phyloP scores from a whole-genome alignment of 2,888 invertebrate genomes.

The Sericinus montela region DNA sequence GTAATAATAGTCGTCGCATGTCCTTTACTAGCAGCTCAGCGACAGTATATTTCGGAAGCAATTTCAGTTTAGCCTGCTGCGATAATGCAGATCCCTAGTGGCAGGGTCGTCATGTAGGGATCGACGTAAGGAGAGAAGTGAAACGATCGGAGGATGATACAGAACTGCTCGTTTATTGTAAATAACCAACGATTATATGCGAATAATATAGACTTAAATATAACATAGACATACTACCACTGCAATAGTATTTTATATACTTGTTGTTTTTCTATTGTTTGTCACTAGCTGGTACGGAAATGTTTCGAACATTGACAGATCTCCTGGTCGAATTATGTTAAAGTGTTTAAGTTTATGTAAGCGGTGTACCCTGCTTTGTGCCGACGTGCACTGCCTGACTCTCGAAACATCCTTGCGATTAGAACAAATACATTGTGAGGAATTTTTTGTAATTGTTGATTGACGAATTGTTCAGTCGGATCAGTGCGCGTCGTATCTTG shows the following conservation, averaged over 20 bases:
- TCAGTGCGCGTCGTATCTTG: constrained; percentile 33
- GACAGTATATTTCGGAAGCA: too few relatives aligned
- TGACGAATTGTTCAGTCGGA: neutral
- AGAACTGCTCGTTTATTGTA: too few relatives aligned
- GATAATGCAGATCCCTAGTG: too few relatives aligned
- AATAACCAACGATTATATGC: too few relatives aligned
- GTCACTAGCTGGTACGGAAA: constrained; percentile 52
- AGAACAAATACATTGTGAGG: neutral
- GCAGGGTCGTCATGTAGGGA: too few relatives aligned
- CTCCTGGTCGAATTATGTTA: constrained; percentile 53
- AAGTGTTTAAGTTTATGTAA: constrained; percentile 27
- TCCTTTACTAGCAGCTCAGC: too few relatives aligned
- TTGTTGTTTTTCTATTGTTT: constrained; percentile 66
- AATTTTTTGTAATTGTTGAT: neutral
- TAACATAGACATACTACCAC: too few relatives aligned
- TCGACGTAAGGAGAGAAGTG: too few relatives aligned
- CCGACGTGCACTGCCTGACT: neutral
- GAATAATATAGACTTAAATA: too few relatives aligned
- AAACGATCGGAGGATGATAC: too few relatives aligned
- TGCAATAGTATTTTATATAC: constrained; percentile 69
- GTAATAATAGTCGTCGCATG: too few relatives aligned
- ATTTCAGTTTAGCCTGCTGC: too few relatives aligned
- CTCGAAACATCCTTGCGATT: neutral
- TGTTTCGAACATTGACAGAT: constrained; percentile 53
- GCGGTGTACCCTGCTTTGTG: constrained; percentile 11